Evolutionary conservation across 2,888 invertebrate species (phyloP).

Genomic region (Phorcus lineatus): DNA sequence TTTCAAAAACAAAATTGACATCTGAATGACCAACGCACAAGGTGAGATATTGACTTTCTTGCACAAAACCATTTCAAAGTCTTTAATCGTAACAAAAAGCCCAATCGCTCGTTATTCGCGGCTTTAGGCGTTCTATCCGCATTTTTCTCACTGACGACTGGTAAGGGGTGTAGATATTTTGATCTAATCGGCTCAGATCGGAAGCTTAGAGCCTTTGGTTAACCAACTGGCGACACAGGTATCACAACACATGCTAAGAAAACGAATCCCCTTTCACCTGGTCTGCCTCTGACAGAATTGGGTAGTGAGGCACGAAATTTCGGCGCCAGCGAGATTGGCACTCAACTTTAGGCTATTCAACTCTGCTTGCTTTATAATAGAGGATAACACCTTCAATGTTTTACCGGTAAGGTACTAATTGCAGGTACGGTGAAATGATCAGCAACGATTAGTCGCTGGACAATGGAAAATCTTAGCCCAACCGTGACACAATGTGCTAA

Average conservation of each 20-base stretch:
- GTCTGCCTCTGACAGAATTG: neutral
- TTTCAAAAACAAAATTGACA: too few relatives aligned
- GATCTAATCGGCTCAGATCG: neutral
- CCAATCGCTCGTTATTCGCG: neutral
- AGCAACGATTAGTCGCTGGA: neutral
- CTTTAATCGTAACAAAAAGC: too few relatives aligned
- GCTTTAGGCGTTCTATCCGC: neutral
- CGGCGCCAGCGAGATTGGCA: neutral
- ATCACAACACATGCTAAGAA: neutral
- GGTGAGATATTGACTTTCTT: too few relatives aligned
- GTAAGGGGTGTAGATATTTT: neutral
- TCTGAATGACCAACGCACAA: too few relatives aligned
- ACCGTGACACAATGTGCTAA: slow-evolving; percentile 7
- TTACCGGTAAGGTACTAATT: neutral
- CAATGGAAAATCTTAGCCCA: neutral
- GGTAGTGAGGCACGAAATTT: neutral
- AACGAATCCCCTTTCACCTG: neutral
- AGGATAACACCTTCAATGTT: neutral
- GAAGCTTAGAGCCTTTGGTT: neutral
- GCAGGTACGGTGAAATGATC: neutral
- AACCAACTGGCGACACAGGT: neutral
- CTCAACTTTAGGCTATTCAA: neutral
- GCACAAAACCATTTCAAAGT: too few relatives aligned
- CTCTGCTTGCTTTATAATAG: neutral
- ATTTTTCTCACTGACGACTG: neutral